phyloP scores from a whole-genome alignment of 2,888 invertebrate genomes.

The Drosophila leonis region DNA sequence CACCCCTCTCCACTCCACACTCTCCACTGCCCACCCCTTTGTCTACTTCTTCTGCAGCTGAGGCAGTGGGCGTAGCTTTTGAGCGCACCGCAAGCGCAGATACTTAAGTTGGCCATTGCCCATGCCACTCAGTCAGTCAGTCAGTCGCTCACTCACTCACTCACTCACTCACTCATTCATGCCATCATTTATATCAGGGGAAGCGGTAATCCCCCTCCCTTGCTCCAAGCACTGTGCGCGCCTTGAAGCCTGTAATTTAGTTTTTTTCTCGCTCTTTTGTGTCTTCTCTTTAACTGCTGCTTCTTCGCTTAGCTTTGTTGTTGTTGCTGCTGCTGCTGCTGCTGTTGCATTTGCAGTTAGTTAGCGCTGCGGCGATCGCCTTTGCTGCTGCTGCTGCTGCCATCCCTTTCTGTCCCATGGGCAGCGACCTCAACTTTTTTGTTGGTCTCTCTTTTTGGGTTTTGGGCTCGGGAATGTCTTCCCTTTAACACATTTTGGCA shows the following conservation, averaged over 20 bases:
- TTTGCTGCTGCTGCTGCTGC: slow-evolving; percentile 69
- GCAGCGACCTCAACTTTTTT: background rate
- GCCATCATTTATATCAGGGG: slow-evolving; percentile 58
- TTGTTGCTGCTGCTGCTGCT: slow-evolving; percentile 4
- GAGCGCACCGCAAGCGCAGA: slow-evolving; percentile 78
- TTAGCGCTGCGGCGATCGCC: slow-evolving; percentile 70
- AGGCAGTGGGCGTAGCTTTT: slow-evolving; percentile 73
- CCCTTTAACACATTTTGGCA: slow-evolving; percentile 85
- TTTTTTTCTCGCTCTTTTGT: slow-evolving; percentile 42
- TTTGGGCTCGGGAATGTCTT: slow-evolving; percentile 65
- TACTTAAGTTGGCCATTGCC: slow-evolving; percentile 69
- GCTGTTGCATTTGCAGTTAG: slow-evolving; percentile 53
- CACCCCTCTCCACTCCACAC: background rate
- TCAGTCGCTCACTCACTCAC: slow-evolving; percentile 53
- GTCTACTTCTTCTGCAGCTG: slow-evolving; percentile 45
- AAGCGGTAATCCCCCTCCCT: slow-evolving; percentile 25
- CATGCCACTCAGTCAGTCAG: slow-evolving; percentile 37
- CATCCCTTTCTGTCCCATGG: background rate
- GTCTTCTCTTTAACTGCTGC: background rate
- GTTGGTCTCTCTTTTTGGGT: slow-evolving; percentile 1
- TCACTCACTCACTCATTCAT: slow-evolving; percentile 76
- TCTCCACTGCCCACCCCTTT: background rate
- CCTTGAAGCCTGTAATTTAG: slow-evolving; percentile 75
- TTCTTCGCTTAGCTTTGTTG: slow-evolving; percentile 11
- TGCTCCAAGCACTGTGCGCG: slow-evolving; percentile 46